Evolutionary conservation across 2,113 vertebrate species (phyloP), one percentile per base, ranked within the genome.

Genomic region (Tympanuchus pallidicinctus): DNA sequence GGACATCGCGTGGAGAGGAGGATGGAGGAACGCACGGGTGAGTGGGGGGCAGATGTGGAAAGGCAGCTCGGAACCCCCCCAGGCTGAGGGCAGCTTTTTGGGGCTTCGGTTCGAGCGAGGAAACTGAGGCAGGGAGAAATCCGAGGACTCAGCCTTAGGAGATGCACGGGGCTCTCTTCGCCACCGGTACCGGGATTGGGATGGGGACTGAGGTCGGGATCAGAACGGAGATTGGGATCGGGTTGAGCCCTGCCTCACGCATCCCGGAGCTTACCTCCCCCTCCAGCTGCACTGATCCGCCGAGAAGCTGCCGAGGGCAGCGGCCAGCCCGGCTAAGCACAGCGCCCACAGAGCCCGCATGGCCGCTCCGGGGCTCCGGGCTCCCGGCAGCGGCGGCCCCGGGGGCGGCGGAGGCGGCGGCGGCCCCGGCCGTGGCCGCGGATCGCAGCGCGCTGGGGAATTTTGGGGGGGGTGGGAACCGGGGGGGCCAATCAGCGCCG

Each of bases 201-300:
- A 25, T 14, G 25, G 50, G 25, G 13, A 52, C 7, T 14, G 25
- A 27, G 50, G 14, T 27, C 50, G 24, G 50, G 50, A 52, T 52
- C 24, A 25, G 50, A 52, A 27, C 7, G 13, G 25, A 52, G 50
- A 27, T 22, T 48, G 47, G 47, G 47, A 22, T 52, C 40, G 32
- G 15, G 15, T 2, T 34, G 73, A 38, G 36, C 52, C 8, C 47
- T 22, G 38, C 7, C 38, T 13, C 48, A 15, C 25, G 14, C 50
- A 52, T 34, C 54, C 60, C 69, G 30, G 38, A 24, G 38, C 97
- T 92, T 98, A 98, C 99, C 99, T 99, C 84, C 98, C 98, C 89
- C 97, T 98, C 99, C 99, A 99, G 96, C 98, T 98, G 97, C 99
- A 99, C 83, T 98, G 98, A 70, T 98, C 98, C 28, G 98, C 98